Percentiles rank a stretch among this genome's conserved stretches.
Evolutionary conservation across 2,797 vertebrate genomes (phyloP).

Genomic region (Garrulus glandarius): DNA sequence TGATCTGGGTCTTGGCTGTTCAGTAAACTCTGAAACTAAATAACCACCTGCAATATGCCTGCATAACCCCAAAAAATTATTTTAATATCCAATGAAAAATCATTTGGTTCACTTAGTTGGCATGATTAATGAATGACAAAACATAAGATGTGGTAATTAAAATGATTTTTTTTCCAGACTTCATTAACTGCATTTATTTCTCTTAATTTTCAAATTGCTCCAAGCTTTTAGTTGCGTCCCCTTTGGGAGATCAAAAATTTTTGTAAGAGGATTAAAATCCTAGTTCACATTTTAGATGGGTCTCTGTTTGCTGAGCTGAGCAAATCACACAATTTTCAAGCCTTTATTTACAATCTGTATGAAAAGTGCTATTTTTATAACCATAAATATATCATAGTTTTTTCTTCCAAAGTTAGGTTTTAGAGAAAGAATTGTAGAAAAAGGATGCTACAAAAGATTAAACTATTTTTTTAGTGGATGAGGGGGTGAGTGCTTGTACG

Average conservation of each 20-base stretch:
- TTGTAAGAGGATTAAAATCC: background rate
- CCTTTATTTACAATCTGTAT: background rate
- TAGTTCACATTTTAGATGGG: background rate
- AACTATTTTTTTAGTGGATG: background rate
- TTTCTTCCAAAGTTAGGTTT: background rate
- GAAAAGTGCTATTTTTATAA: background rate
- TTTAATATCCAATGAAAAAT: background rate
- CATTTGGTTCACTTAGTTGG: background rate
- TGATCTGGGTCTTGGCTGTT: background rate
- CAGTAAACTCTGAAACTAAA: background rate
- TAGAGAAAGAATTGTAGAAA: background rate
- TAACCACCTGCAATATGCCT: background rate
- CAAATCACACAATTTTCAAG: background rate
- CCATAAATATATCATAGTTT: rapidly evolving
- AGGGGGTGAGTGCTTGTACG: rapidly evolving
- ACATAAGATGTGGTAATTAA: background rate
- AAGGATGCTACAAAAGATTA: background rate
- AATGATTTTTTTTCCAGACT: background rate
- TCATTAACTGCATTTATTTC: constrained; percentile 21
- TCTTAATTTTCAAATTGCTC: constrained; percentile 1
- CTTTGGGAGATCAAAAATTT: background rate
- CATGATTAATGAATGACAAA: background rate
- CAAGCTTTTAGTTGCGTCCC: background rate
- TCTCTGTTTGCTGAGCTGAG: background rate
- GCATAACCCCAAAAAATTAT: background rate